Evolutionary conservation across 2,797 vertebrate genomes (phyloP).

Genomic region (Eidolon dupreanum): DNA sequence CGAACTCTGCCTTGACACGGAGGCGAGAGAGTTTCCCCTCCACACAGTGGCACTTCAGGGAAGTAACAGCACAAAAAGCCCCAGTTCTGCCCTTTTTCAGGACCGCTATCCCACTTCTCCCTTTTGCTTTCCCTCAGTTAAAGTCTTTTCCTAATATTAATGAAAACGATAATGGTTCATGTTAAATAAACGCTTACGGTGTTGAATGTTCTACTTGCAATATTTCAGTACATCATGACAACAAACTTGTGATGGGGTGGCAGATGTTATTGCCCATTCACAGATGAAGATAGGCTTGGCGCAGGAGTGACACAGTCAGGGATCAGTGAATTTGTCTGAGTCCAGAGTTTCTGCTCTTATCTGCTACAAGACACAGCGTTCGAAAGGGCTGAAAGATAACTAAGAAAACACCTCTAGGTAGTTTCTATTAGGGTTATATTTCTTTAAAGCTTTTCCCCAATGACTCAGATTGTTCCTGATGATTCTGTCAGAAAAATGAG

Average conservation of each 20-base stretch:
- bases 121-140: neutral
- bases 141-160: neutral
- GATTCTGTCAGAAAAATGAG: neutral
- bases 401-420: neutral
- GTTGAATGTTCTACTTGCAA: neutral
- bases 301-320: neutral
- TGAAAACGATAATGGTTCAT: neutral
- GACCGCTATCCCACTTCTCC: neutral
- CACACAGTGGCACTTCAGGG: fast-evolving
- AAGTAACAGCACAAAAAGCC: neutral
- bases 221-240: neutral
- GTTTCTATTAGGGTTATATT: neutral
- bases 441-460: neutral
- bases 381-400: neutral
- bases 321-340: neutral
- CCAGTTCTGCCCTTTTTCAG: neutral
- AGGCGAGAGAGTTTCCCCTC: neutral
- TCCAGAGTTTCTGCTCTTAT: neutral
- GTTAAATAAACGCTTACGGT: neutral
- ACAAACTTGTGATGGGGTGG: neutral
- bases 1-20: neutral
- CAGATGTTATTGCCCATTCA: neutral
- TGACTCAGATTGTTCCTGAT: neutral
- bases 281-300: neutral
- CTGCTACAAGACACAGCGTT: neutral